Base-by-base conservation (phyloP, 2,113 vertebrate species). In the Alethe diademata region DNA sequence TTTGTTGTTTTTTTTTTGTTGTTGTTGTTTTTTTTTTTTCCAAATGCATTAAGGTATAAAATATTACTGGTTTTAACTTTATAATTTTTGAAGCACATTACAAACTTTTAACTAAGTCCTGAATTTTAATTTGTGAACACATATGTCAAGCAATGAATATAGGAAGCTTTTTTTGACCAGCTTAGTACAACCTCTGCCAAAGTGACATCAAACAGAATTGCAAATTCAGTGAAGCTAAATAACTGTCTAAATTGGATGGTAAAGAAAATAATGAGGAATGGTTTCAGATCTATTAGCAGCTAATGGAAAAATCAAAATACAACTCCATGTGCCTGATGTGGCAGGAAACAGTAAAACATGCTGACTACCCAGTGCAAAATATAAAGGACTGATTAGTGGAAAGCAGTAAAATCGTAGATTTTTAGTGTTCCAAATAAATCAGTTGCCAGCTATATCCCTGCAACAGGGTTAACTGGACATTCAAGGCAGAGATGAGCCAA, bases 221-320 rank as follows among this genome's bases (percentile, higher is more conserved):
- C 36, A 92, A 92, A 85, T 92, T 93, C 69, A 67, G 61, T 85
- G 86, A 91, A 82, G 33, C 51, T 89, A 86, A 95, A 58, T 86
- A 78, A 40, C 62, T 84, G 36, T 92, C 61, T 95, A 76, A 92
- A 60, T 72, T 88, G 51, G 31, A 62, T 71, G 53, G 43, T 94
- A 93, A 93, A 90, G 73, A 86, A 97, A 95, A 95, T 95, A 95
- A 92, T 81, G 74, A 94, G 45, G 78, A 97, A 82, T 93, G 82
- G 45, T 94, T 96, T 97, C 84, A 93, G 53, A 47, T 80, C 84
- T 94, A 92, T 94, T 88, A 92, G 47, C 53, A 91, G 54, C 43
- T 96, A 97, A 96, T 65, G 88, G 78, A 93, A 97, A 95, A 95
- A 95, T 87, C 26, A 79, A 90, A 82, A 86, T 82, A 25, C 51